A percentile compares a stretch with the other conserved stretches of the same genome.
phyloP scores from a whole-genome alignment of 2,888 invertebrate genomes.

The Oscheius onirici region DNA sequence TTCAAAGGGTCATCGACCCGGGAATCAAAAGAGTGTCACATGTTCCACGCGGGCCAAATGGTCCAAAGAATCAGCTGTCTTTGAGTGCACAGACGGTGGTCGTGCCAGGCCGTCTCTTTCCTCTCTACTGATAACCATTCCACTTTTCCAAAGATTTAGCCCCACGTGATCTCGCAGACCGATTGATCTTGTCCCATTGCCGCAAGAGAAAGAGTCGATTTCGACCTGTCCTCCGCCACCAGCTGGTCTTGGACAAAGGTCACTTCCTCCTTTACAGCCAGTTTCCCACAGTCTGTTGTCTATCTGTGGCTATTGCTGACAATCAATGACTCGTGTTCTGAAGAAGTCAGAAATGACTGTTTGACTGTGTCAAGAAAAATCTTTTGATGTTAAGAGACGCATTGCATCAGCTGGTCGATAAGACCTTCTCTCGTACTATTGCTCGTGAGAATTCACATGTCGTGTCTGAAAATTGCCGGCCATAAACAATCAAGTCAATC shows the following conservation, averaged over 20 bases:
- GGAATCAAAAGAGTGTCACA: too few relatives aligned
- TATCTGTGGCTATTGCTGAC: too few relatives aligned
- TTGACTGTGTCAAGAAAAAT: background rate
- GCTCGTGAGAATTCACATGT: too few relatives aligned
- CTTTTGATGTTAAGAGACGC: background rate
- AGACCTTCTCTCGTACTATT: too few relatives aligned
- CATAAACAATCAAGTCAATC: too few relatives aligned
- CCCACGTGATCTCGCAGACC: background rate
- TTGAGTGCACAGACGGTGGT: background rate
- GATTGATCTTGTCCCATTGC: conserved; percentile 4
- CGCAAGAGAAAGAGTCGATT: background rate
- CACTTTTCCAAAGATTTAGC: background rate
- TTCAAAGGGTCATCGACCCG: too few relatives aligned
- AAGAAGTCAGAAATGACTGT: too few relatives aligned
- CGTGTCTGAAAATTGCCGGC: too few relatives aligned
- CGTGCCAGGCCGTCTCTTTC: background rate
- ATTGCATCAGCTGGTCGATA: conserved; percentile 16
- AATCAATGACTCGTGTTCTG: too few relatives aligned
- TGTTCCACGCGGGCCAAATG: too few relatives aligned
- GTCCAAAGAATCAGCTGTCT: too few relatives aligned
- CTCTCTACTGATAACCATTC: background rate
- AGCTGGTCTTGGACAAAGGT: conserved; percentile 13
- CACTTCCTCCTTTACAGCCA: background rate
- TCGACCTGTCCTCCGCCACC: conserved; percentile 1
- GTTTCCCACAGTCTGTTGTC: too few relatives aligned